Evolutionary conservation across 2,888 invertebrate species (phyloP).

Genomic region (Steromphala cineraria): DNA sequence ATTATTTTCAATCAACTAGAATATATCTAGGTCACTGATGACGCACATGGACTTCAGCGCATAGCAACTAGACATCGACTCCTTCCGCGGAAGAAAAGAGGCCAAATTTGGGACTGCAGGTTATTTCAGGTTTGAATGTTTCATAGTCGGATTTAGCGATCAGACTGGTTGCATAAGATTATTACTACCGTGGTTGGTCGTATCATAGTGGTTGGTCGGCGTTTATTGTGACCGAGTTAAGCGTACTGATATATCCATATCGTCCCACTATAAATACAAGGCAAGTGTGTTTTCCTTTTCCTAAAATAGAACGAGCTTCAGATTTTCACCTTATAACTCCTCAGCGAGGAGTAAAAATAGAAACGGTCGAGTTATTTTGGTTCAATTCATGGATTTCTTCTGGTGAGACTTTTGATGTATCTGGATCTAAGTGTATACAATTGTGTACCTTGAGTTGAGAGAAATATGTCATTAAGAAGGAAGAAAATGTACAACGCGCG

Average conservation of each 20-base stretch:
- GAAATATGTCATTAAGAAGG: slow-evolving; percentile 5
- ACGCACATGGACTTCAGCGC: slow-evolving; percentile 45
- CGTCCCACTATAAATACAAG: slow-evolving; percentile 27
- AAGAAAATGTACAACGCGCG: slow-evolving; percentile 4
- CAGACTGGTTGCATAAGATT: not conserved
- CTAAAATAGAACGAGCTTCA: slow-evolving; percentile 59
- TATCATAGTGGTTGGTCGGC: not conserved
- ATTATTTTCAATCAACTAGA: slow-evolving; percentile 3
- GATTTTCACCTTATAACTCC: slow-evolving; percentile 51
- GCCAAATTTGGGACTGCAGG: not conserved
- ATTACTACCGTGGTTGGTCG: not conserved
- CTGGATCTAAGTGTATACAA: slow-evolving; percentile 34
- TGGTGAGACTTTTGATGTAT: slow-evolving; percentile 48
- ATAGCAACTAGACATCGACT: slow-evolving; percentile 37
- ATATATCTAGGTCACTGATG: slow-evolving; percentile 45
- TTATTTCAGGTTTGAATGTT: not conserved
- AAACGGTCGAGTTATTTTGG: slow-evolving; percentile 60
- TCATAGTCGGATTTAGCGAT: slow-evolving; percentile 9
- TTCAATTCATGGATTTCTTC: slow-evolving; percentile 56
- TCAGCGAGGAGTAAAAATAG: slow-evolving; percentile 65
- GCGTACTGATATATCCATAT: slow-evolving; percentile 22
- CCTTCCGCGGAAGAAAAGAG: slow-evolving; percentile 34
- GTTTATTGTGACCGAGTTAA: not conserved
- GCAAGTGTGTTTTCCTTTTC: slow-evolving; percentile 53
- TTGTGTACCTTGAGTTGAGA: slow-evolving; percentile 2